phyloP scores from a whole-genome alignment of 2,797 vertebrate species.

The Cercopithecus neglectus region DNA sequence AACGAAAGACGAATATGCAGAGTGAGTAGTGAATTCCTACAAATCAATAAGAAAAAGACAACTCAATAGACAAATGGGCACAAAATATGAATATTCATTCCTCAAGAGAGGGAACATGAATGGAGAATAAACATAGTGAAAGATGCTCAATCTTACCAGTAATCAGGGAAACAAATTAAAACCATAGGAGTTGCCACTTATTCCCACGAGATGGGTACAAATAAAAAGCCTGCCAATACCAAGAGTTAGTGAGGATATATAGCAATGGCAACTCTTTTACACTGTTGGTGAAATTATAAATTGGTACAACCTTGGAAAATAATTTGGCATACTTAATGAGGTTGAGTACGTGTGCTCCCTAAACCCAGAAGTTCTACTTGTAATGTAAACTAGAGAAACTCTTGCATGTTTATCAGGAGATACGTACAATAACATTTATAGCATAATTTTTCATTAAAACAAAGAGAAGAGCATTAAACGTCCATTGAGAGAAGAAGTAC shows the following conservation, averaged over 20 bases:
- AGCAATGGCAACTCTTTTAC: not conserved
- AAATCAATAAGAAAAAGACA: conserved; percentile 45
- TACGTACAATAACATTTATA: not conserved
- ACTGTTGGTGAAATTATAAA: not conserved
- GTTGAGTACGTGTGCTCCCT: not conserved
- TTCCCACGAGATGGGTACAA: not conserved
- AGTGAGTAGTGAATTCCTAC: conserved; percentile 22
- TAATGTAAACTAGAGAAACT: not conserved
- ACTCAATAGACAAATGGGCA: not conserved
- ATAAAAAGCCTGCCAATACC: not conserved
- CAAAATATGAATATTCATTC: conserved; percentile 55
- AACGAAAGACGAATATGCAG: conserved; percentile 5
- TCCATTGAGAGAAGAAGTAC: not conserved
- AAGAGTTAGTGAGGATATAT: not conserved
- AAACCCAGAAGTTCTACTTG: not conserved
- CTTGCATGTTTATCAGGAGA: not conserved
- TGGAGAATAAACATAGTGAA: conserved; percentile 32
- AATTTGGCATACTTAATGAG: not conserved
- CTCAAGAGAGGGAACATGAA: not conserved
- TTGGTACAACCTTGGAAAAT: not conserved
- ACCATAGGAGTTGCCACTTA: not conserved
- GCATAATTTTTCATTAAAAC: not conserved
- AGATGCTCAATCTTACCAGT: conserved; percentile 1
- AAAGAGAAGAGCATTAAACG: not conserved
- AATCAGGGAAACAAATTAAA: conserved; percentile 63